Evolutionary conservation across 2,113 vertebrate species (phyloP), one percentile per base, ranked within the genome.

Genomic region (Cynoglossus semilaevis): DNA sequence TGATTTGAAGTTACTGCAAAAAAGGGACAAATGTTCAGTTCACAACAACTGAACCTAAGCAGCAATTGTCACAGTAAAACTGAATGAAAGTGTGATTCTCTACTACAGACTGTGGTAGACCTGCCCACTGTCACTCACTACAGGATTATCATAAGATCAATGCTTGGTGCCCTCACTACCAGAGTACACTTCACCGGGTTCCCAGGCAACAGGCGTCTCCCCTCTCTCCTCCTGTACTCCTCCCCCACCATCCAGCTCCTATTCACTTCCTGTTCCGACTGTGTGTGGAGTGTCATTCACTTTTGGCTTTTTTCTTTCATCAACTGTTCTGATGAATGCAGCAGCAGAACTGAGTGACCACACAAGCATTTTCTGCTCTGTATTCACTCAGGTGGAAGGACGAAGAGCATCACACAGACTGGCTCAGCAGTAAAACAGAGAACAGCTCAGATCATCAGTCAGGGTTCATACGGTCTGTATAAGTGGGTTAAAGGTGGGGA

Each of bases 81-180:
- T 37, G 11, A 48, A 29, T 29, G 22, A 47, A 40, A 3, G 16
- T 5, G 6, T 16, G 9, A 8, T 50, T 10, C 18, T 10, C 18
- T n/a, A 9, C 54, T 19, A 59, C 51, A 48, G 48, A 16, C 0
- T 41, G 58, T 29, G 22, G 3, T 29, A 2, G 22, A 57, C 56
- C 49, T 16, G 62, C 44, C 67, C 42, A 1, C 44, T 0, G 15
- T 35, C 52, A 48, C 70, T 57, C 73, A 8, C 58, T 29, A 9
- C 67, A 60, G 19, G 34, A 84, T 89, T 85, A 89, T 74, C 87
- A 87, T 84, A 67, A 88, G 76, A 90, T 90, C 88, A 88, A 87
- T 86, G 73, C 70, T 73, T 14, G 60, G 59, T 38, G 46, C 63
- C 72, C 75, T 63, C 58, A 8, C 45, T 50, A 47, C 43, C 57